phyloP scores from a whole-genome alignment of 1,140 invertebrate genomes.

The Magallana angulata region DNA sequence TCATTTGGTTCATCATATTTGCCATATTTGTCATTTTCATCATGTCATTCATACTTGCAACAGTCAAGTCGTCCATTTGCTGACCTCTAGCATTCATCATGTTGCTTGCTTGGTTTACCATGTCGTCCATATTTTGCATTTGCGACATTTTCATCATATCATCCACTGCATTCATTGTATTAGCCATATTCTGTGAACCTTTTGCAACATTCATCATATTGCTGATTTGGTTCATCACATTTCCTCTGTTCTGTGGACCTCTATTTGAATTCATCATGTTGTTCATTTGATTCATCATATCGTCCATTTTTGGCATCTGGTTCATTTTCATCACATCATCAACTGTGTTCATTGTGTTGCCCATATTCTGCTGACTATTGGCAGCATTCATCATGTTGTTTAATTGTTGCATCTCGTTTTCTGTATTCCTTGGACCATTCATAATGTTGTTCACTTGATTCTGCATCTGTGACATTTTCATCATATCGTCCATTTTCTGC shows the following conservation, averaged over 20 bases:
- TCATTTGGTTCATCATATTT: neutral
- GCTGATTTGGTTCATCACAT: constrained; percentile 14
- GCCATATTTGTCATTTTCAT: constrained; percentile 2
- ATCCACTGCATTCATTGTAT: neutral
- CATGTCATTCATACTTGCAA: neutral
- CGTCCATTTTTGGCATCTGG: constrained; percentile 17
- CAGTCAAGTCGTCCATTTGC: neutral
- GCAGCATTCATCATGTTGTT: neutral
- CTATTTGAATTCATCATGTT: constrained; percentile 8
- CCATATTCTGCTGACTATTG: neutral
- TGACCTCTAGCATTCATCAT: neutral
- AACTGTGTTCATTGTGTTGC: neutral
- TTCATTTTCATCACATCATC: constrained; percentile 13
- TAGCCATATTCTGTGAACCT: neutral
- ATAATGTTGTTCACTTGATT: neutral
- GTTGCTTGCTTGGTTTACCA: neutral
- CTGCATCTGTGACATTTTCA: too few species aligned
- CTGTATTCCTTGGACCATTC: too few species aligned
- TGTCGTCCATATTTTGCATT: constrained; percentile 10
- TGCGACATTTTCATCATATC: neutral
- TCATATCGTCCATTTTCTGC: constrained; percentile 14
- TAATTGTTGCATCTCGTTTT: too few species aligned
- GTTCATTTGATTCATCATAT: constrained; percentile 10
- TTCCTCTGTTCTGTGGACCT: neutral
- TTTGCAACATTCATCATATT: constrained; percentile 31